Percentiles rank a stretch among this genome's conserved stretches.
These are phyloP conservation scores for Colletes collaris DNA, from an alignment of 2,888 invertebrate genomes.

Conservation along the genomic window DNA sequence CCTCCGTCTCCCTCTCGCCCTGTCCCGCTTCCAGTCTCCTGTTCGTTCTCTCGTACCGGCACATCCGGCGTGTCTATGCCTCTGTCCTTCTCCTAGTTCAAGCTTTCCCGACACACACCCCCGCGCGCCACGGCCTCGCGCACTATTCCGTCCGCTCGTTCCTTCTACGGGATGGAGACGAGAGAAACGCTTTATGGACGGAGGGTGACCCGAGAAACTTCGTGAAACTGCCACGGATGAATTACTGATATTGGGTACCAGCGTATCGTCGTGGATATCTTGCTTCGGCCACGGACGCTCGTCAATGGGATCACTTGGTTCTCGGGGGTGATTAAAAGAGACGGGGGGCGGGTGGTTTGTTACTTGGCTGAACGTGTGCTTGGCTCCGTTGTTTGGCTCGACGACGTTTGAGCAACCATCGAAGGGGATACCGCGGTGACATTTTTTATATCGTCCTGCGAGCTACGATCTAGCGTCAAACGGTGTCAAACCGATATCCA, in stretches of 20 bases:
- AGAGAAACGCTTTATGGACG: constrained; percentile 64
- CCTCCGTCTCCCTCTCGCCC: constrained; percentile 49
- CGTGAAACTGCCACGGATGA: constrained; percentile 63
- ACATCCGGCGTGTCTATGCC: constrained; percentile 61
- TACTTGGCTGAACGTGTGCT: neutral
- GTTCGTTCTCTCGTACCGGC: constrained; percentile 42
- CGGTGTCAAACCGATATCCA: too few species aligned
- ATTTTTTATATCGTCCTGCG: neutral
- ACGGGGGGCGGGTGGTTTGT: neutral
- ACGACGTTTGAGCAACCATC: neutral
- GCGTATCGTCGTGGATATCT: constrained; percentile 55
- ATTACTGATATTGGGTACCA: constrained; percentile 73
- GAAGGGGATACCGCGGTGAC: too few species aligned
- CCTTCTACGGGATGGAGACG: constrained; percentile 49
- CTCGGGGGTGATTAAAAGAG: constrained; percentile 28
- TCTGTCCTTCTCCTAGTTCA: constrained; percentile 53
- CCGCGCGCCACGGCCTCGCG: constrained; percentile 31
- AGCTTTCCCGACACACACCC: constrained; percentile 26
- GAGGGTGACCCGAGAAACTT: constrained; percentile 68
- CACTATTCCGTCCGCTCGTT: constrained; percentile 47
- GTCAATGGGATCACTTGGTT: constrained; percentile 25
- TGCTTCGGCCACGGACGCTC: constrained; percentile 17
- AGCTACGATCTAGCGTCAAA: neutral
- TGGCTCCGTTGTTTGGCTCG: neutral
- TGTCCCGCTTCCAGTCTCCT: constrained; percentile 44